Conservation (phyloP, 2,888 invertebrate species). For the Pilophorus perplexus region DNA sequence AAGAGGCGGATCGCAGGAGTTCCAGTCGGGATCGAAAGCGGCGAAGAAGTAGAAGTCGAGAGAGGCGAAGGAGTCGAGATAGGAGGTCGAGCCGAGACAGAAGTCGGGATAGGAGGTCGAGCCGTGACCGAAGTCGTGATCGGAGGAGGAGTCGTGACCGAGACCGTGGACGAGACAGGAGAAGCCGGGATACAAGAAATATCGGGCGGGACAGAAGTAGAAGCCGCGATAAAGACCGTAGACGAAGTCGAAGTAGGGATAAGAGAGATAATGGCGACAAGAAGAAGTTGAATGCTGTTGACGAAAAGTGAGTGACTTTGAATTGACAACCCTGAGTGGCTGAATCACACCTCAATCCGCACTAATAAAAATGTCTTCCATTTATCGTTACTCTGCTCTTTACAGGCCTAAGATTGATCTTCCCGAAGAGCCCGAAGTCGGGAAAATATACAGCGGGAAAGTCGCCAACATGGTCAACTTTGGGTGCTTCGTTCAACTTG, state of each 20-base stretch:
- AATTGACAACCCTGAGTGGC: background rate
- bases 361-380: too few species aligned
- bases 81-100: constrained; percentile 46
- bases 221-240: constrained; percentile 45
- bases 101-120: constrained; percentile 49
- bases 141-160: constrained; percentile 48
- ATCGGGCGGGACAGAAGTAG: constrained; percentile 50
- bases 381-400: too few species aligned
- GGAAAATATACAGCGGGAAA: constrained; percentile 88
- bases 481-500: constrained; percentile 95
- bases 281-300: constrained; percentile 24
- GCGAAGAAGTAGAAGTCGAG: constrained; percentile 31
- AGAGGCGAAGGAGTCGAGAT: constrained; percentile 7
- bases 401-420: constrained; percentile 35
- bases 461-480: constrained; percentile 96
- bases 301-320: constrained; percentile 36
- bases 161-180: constrained; percentile 49
- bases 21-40: constrained; percentile 44
- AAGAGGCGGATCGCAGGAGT: constrained; percentile 44
- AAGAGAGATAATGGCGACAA: constrained; percentile 47
- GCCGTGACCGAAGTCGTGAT: constrained; percentile 47
- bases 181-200: constrained; percentile 51
- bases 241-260: constrained; percentile 49
- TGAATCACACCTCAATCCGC: too few species aligned
- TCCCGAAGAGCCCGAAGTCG: constrained; percentile 71